These are phyloP conservation scores for Nautilus pompilius DNA, from an alignment of 1,140 invertebrate species.

Conservation along the genomic window DNA sequence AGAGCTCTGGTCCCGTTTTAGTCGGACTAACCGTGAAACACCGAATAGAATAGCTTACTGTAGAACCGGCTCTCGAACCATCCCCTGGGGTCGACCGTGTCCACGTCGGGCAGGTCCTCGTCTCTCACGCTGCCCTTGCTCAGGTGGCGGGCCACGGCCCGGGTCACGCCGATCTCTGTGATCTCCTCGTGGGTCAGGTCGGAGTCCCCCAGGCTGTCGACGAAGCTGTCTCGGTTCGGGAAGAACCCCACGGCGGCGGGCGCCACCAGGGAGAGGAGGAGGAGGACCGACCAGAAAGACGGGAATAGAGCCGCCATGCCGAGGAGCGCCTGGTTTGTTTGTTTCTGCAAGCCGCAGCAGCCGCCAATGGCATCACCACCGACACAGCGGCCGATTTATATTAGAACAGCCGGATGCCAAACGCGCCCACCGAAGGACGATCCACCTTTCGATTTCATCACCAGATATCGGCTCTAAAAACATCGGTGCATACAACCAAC, in stretches of 20 bases:
- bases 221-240: background rate
- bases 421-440: no score
- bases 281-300: background rate
- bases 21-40: background rate
- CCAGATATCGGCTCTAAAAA: no score
- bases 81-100: background rate
- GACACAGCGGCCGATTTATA: no score
- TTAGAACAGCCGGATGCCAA: no score
- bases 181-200: slow-evolving; percentile 1
- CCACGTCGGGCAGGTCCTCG: background rate
- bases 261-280: background rate
- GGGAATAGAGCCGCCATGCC: background rate
- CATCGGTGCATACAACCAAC: no score
- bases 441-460: no score
- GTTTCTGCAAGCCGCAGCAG: no score
- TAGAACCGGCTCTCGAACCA: background rate
- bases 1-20: background rate
- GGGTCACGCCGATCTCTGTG: background rate
- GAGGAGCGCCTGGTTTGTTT: background rate
- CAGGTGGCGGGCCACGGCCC: background rate
- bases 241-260: background rate
- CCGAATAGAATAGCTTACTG: background rate
- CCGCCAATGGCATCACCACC: no score
- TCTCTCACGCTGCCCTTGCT: background rate
- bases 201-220: background rate